A percentile compares a stretch with the other conserved stretches of the same genome.
phyloP scores from a whole-genome alignment of 2,113 vertebrate species.

The Carettochelys insculpta region DNA sequence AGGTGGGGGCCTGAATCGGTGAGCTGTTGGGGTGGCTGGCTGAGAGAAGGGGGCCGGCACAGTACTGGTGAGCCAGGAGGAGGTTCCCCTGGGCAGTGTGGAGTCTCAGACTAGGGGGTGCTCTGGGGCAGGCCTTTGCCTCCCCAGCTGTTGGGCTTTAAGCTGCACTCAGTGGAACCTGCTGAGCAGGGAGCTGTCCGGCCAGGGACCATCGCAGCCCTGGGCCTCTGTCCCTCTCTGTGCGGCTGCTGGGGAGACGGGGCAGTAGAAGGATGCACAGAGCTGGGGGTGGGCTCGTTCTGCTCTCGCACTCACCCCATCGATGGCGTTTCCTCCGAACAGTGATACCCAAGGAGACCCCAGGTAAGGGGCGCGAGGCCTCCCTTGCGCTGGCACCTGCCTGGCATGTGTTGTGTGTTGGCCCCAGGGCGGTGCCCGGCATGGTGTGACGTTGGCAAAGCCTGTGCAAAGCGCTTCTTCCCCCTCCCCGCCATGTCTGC shows the following conservation, averaged over 20 bases:
- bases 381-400: background rate
- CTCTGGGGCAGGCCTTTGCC: background rate
- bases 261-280: background rate
- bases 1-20: background rate
- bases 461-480: background rate
- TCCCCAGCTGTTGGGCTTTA: background rate
- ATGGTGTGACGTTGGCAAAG: background rate
- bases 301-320: background rate
- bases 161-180: too few relatives aligned
- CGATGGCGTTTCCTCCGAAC: background rate
- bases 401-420: background rate
- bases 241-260: background rate
- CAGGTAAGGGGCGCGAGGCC: background rate
- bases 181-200: background rate
- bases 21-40: background rate
- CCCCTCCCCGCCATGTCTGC: background rate
- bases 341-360: slow-evolving; percentile 47
- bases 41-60: background rate
- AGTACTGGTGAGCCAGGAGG: background rate
- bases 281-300: background rate
- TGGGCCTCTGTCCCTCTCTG: background rate
- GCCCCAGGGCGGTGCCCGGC: background rate
- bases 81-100: background rate
- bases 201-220: background rate
- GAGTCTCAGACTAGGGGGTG: background rate